A percentile compares a stretch with the other conserved stretches of the same genome.
These are phyloP conservation scores for Acholoe squamosa DNA, from an alignment of 2,888 invertebrate genomes.

Conservation along the genomic window DNA sequence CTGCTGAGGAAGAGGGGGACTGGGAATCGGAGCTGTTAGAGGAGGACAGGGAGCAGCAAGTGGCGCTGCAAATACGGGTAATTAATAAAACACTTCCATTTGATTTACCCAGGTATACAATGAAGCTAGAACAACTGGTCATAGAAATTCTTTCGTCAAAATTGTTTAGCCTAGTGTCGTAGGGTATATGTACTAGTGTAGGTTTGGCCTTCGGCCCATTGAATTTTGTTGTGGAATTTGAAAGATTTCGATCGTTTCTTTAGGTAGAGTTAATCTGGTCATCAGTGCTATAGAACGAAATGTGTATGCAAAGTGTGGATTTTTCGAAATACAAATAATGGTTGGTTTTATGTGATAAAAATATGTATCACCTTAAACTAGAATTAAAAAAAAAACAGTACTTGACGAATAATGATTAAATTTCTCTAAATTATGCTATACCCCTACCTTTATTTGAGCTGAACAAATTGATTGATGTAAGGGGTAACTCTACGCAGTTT, in stretches of 20 bases:
- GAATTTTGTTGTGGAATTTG: too few species aligned
- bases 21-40: slow-evolving; percentile 88
- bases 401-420: neutral
- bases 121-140: neutral
- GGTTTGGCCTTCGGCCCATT: too few species aligned
- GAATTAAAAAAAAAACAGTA: neutral
- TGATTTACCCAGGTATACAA: neutral
- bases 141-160: neutral
- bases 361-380: neutral
- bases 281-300: too few species aligned
- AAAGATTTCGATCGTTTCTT: too few species aligned
- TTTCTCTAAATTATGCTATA: neutral
- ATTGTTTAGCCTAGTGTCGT: neutral
- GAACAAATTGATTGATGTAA: neutral
- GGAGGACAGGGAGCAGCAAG: slow-evolving; percentile 70
- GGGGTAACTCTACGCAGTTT: slow-evolving; percentile 39
- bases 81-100: neutral
- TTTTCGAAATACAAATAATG: neutral
- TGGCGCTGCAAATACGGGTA: slow-evolving; percentile 67
- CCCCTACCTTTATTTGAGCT: neutral
- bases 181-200: too few species aligned
- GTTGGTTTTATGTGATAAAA: neutral
- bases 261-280: too few species aligned
- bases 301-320: too few species aligned
- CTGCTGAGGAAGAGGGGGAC: slow-evolving; percentile 87